phyloP scores from a whole-genome alignment of 2,888 invertebrate species.

The Luperina nickerlii region DNA sequence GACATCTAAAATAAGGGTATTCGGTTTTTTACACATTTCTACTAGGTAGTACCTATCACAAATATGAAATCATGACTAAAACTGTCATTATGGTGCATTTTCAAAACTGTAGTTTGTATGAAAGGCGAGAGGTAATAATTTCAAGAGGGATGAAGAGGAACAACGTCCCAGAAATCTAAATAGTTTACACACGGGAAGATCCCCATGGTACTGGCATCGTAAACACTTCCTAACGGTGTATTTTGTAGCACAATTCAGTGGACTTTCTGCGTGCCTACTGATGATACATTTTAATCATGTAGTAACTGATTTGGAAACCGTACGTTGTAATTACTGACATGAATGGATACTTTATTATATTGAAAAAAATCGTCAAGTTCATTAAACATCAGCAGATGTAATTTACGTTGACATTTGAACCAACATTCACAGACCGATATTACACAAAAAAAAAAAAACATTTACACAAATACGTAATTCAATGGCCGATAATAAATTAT shows the following conservation, averaged over 20 bases:
- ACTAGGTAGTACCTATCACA: neutral
- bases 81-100: no score
- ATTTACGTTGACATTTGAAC: slow-evolving; percentile 24
- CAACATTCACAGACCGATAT: slow-evolving; percentile 21
- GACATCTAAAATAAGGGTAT: neutral
- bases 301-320: slow-evolving; percentile 1
- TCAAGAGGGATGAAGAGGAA: no score
- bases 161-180: neutral
- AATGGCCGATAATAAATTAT: slow-evolving; percentile 64
- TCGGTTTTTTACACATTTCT: neutral
- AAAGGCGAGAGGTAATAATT: neutral
- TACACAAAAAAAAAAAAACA: slow-evolving; percentile 39
- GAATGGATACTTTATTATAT: neutral
- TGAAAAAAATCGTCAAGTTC: neutral
- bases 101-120: neutral
- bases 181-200: neutral
- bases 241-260: neutral
- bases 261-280: neutral
- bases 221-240: neutral
- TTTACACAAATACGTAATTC: slow-evolving; percentile 56
- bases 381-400: neutral
- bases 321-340: no score
- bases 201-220: neutral
- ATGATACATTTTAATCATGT: neutral
- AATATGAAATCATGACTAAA: neutral